Percentiles rank a stretch among this genome's conserved stretches.
phyloP scores from a whole-genome alignment of 2,113 vertebrate species.

The Chaenocephalus aceratus region DNA sequence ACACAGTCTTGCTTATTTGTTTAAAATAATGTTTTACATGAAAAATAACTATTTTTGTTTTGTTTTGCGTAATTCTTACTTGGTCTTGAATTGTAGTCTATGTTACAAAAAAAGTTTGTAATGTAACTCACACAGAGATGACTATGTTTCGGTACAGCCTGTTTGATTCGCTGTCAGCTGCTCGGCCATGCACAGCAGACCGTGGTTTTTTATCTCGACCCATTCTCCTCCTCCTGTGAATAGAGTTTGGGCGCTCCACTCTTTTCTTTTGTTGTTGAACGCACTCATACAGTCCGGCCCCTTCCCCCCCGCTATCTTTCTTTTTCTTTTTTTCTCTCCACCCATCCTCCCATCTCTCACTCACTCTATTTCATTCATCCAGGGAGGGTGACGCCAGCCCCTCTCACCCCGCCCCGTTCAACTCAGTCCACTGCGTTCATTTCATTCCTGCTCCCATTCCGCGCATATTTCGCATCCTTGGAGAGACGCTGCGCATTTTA shows the following conservation, averaged over 20 bases:
- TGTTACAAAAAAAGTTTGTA: not conserved
- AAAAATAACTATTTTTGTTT: not conserved
- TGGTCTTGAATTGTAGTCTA: not conserved
- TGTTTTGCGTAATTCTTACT: not conserved
- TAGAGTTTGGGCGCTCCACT: conserved; percentile 71
- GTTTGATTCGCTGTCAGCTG: conserved; percentile 45
- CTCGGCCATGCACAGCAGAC: conserved; percentile 28
- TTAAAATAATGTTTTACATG: not conserved
- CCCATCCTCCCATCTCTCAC: conserved; percentile 65
- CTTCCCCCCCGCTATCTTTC: conserved; percentile 45
- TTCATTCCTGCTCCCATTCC: conserved; percentile 99
- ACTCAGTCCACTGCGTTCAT: conserved; percentile 93
- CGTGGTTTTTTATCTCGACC: conserved; percentile 22
- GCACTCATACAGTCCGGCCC: conserved; percentile 70
- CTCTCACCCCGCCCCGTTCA: conserved; percentile 86
- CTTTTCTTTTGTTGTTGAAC: conserved; percentile 79
- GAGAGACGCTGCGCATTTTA: conserved; percentile 85
- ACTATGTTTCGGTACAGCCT: not conserved
- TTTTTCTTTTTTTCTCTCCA: conserved; percentile 26
- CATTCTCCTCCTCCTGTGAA: conserved; percentile 52
- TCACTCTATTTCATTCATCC: conserved; percentile 78
- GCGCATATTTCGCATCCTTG: conserved; percentile 96
- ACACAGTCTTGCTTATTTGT: not conserved
- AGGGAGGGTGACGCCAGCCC: conserved; percentile 89
- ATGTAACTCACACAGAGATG: not conserved